phyloP scores from a whole-genome alignment of 2,888 invertebrate species.

The Spialia ferax region DNA sequence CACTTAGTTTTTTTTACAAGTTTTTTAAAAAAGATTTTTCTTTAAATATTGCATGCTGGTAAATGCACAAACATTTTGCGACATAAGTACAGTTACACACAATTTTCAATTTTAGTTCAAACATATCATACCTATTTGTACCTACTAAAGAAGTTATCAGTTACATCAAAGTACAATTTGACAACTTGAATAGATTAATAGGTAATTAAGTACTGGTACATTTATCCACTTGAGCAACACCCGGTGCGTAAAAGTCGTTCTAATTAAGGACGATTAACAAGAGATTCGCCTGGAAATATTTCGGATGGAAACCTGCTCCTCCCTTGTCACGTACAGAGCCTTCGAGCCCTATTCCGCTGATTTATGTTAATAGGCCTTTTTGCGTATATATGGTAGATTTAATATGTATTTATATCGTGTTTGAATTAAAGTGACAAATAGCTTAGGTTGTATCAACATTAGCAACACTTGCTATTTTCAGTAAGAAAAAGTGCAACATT shows the following conservation, averaged over 20 bases:
- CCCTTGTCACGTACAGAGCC: slow-evolving; percentile 32
- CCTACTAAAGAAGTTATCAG: no score
- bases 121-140: no score
- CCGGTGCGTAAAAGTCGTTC: slow-evolving; percentile 13
- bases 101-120: not conserved
- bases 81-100: no score
- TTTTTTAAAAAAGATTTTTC: no score
- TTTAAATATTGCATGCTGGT: no score
- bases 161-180: not conserved
- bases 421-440: not conserved
- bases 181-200: not conserved
- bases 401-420: not conserved
- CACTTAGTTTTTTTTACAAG: no score
- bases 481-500: no score
- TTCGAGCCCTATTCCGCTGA: slow-evolving; percentile 15
- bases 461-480: no score
- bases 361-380: slow-evolving; percentile 35
- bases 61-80: no score
- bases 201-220: not conserved
- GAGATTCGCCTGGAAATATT: slow-evolving; percentile 28
- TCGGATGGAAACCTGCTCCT: slow-evolving; percentile 27
- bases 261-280: slow-evolving; percentile 33
- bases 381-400: slow-evolving; percentile 10
- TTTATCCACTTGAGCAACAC: slow-evolving; percentile 4
- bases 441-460: not conserved